Percentiles rank a stretch among this genome's conserved stretches.
Evolutionary conservation across 2,113 vertebrate species (phyloP).

Genomic region (Lamprologus ornatipinnis): DNA sequence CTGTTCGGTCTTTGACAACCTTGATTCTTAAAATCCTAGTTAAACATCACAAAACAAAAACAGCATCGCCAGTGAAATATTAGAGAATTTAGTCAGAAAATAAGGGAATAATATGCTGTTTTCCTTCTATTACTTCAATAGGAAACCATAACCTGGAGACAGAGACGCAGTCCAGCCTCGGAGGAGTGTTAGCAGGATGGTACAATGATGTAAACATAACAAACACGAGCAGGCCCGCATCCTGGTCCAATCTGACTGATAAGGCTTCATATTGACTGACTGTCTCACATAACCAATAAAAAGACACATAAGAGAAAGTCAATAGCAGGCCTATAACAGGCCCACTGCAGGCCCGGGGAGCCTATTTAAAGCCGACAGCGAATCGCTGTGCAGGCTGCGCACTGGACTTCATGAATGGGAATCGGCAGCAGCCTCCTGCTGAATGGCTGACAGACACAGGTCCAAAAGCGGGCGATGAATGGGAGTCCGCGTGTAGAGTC

Average conservation of each 20-base stretch:
- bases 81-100: not conserved
- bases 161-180: not conserved
- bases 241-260: not conserved
- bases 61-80: no score
- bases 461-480: constrained; percentile 40
- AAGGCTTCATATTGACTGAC: constrained; percentile 23
- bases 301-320: constrained; percentile 54
- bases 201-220: not conserved
- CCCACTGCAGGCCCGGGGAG: constrained; percentile 34
- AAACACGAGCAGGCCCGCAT: not conserved
- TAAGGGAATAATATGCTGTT: not conserved
- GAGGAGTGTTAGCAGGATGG: not conserved
- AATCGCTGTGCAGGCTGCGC: constrained; percentile 28
- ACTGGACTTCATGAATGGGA: constrained; percentile 65
- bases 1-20: not conserved
- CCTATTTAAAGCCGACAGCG: constrained; percentile 31
- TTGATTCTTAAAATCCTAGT: not conserved
- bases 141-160: not conserved
- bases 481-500: constrained; percentile 20
- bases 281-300: constrained; percentile 10
- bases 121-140: not conserved
- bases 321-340: constrained; percentile 43
- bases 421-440: constrained; percentile 28
- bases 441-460: constrained; percentile 51
- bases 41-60: not conserved